These are phyloP conservation scores for Daubentonia madagascariensis DNA, from an alignment of 2,113 vertebrate genomes.

Conservation along the genomic window DNA sequence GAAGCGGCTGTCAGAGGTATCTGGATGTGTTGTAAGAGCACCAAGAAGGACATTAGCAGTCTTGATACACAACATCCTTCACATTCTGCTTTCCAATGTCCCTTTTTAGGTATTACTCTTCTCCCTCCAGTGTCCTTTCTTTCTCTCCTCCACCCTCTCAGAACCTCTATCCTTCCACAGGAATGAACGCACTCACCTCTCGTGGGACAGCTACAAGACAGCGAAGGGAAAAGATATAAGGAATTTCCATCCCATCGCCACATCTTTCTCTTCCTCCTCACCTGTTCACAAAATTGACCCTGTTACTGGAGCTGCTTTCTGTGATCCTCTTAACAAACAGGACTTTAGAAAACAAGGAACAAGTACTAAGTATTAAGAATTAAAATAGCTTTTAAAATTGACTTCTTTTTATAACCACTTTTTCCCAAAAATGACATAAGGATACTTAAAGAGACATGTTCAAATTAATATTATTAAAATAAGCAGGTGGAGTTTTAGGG, in stretches of 20 bases:
- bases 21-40: background rate
- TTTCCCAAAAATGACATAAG: conserved; percentile 8
- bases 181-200: background rate
- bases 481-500: background rate
- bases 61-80: background rate
- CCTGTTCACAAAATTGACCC: background rate
- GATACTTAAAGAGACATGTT: background rate
- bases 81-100: background rate
- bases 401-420: background rate
- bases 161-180: background rate
- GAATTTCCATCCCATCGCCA: background rate
- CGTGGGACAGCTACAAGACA: background rate
- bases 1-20: background rate
- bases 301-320: background rate
- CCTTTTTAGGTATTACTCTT: background rate
- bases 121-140: background rate
- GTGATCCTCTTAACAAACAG: background rate
- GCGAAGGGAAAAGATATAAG: background rate
- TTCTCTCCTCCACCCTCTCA: background rate
- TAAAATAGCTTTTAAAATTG: background rate
- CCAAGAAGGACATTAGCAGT: background rate
- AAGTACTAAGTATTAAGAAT: background rate
- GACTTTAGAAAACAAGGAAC: background rate
- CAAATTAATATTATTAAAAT: background rate
- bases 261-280: background rate